phyloP scores from a whole-genome alignment of 2,797 vertebrate species.

The Coranthus polyacanthus region DNA sequence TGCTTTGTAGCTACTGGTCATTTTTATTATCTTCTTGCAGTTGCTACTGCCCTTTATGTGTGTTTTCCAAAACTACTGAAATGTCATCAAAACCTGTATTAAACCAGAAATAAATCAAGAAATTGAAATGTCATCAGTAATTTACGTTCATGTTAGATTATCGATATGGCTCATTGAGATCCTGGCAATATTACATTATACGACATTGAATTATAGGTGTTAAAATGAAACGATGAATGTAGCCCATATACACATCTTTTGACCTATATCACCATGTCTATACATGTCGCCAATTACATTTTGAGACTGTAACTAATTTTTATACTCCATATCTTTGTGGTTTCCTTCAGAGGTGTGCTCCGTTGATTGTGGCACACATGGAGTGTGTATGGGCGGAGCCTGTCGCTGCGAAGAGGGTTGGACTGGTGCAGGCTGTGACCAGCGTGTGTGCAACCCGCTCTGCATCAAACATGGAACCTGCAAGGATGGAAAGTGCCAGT shows the following conservation, averaged over 20 bases:
- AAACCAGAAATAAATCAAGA: too few species aligned
- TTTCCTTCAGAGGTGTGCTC: slow-evolving; percentile 94
- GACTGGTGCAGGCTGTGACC: slow-evolving; percentile 96
- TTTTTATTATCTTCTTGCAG: slow-evolving; percentile 5
- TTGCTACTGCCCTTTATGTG: neutral
- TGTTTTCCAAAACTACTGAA: too few species aligned
- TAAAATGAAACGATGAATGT: neutral
- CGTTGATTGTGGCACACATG: slow-evolving; percentile 98
- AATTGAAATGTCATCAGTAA: too few species aligned
- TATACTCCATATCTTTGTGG: too few species aligned
- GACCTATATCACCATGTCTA: neutral
- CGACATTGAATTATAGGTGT: neutral
- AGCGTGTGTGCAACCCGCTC: slow-evolving; percentile 97
- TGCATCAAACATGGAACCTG: slow-evolving; percentile 98
- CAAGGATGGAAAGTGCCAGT: slow-evolving; percentile 99
- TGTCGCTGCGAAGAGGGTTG: slow-evolving; percentile 99
- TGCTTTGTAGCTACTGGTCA: slow-evolving; percentile 13
- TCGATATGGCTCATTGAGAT: too few species aligned
- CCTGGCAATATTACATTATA: too few species aligned
- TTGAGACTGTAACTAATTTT: too few species aligned
- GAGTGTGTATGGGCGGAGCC: slow-evolving; percentile 95
- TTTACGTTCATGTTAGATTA: too few species aligned
- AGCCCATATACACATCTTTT: neutral
- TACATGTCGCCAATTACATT: too few species aligned
- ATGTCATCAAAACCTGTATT: too few species aligned